phyloP scores from a whole-genome alignment of 1,140 invertebrate species.

The Orchesella cincta region DNA sequence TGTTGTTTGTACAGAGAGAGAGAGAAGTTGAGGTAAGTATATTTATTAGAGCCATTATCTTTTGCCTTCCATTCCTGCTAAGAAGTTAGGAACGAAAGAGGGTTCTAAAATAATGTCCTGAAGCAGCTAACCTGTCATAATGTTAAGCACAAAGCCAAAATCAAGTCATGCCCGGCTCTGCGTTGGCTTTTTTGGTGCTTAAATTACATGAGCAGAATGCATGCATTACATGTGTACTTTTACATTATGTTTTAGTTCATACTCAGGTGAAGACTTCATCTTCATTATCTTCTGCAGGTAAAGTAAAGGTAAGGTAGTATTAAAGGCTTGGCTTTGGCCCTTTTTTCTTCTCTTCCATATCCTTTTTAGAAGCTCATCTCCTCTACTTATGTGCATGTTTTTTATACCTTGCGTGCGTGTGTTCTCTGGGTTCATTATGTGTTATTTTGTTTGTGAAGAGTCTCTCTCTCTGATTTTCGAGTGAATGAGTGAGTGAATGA shows the following conservation, averaged over 20 bases:
- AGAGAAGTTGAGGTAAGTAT: too few species aligned
- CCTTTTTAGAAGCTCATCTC: not conserved
- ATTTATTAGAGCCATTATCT: not conserved
- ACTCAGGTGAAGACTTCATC: constrained; percentile 15
- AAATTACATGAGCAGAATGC: too few species aligned
- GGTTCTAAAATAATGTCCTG: constrained; percentile 17
- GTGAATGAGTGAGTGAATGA: not conserved
- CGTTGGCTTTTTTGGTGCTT: too few species aligned
- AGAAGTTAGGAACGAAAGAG: not conserved
- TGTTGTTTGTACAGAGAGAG: too few species aligned
- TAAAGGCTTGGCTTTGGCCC: constrained; percentile 16
- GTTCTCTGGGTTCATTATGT: constrained; percentile 22
- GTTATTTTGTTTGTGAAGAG: constrained; percentile 23
- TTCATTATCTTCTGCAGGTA: not conserved
- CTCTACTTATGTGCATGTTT: not conserved
- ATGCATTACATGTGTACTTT: too few species aligned
- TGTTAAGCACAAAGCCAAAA: not conserved
- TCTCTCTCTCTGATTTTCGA: constrained; percentile 4
- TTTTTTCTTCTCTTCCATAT: constrained; percentile 5
- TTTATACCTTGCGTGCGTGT: not conserved
- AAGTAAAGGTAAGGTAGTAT: constrained; percentile 4
- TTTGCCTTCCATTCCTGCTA: not conserved
- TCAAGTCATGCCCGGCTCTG: not conserved
- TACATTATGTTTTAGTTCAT: too few species aligned
- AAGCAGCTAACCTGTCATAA: constrained; percentile 20